Evolutionary conservation across 2,113 vertebrate species (phyloP), one percentile per base, ranked within the genome.

Genomic region (Notothenia rossii): DNA sequence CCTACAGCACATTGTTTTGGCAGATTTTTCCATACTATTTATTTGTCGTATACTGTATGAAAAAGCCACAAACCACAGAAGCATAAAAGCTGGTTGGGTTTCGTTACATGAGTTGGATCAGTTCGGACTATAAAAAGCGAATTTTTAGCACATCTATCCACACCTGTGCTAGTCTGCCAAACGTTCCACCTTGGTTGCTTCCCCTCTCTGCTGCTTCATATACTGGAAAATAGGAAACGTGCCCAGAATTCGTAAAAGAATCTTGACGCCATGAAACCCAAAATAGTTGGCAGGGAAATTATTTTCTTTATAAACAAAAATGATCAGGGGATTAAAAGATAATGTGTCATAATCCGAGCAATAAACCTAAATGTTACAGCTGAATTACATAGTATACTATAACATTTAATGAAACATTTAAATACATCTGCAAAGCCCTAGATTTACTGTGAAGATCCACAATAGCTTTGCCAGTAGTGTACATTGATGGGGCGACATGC

Each of bases 21-120:
- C 82, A 77, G 77, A 60, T 88, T 86, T 84, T 81, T 84, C 81
- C 87, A 81, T 79, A 74, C 55, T 88, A 86, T 92, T 90, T 92
- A 89, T 94, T 94, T 92, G 84, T 89, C 75, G 66, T 70, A 77
- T 84, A 22, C 22, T 22, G 22, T 22, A 55, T 78, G 83, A 81
- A 43, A 61, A 66, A 72, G 53, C 73, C 60, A 33, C 40, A 45
- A 86, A 66, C 49, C 53, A 46, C 67, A 62, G 25, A 8, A 40
- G 64, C 18, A 25, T 62, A 74, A 66, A 65, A 18, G n/a, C 65
- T 62, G n/a, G 11, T 54, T 60, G 72, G 48, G 55, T 56, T 80
- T 69, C 59, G 43, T 66, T 69, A 51, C 81, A 73, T n/a, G 58
- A 76, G 73, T 69, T 79, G 77, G 58, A 55, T 54, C 18, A 72